phyloP scores from a whole-genome alignment of 2,888 invertebrate genomes.

The Hirtodrosophila cameraria region DNA sequence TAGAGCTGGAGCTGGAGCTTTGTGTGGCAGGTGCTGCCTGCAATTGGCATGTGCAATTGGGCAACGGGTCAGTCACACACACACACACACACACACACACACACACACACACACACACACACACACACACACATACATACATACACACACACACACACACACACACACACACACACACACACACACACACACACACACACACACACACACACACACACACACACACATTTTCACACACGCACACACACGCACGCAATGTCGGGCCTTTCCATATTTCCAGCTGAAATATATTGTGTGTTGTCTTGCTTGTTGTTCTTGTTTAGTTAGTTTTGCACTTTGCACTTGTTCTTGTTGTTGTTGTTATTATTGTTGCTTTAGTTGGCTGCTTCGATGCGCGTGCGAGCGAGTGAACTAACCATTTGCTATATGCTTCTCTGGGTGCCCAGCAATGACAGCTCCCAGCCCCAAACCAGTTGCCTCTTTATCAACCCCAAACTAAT shows the following conservation, averaged over 20 bases:
- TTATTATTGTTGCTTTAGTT: conserved; percentile 18
- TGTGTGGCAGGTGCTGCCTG: conserved; percentile 12
- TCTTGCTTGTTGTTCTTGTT: conserved; percentile 37
- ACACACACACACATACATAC: conserved; percentile 1
- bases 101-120: neutral
- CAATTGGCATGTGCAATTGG: conserved; percentile 53
- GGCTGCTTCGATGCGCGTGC: conserved; percentile 33
- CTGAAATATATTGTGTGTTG: conserved; percentile 68
- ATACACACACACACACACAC: conserved; percentile 14
- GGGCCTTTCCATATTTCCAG: conserved; percentile 71
- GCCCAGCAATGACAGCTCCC: neutral
- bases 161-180: conserved; percentile 14
- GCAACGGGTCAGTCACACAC: conserved; percentile 46
- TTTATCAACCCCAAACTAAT: conserved; percentile 52
- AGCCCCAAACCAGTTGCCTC: conserved; percentile 23
- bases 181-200: conserved; percentile 7
- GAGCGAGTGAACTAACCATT: conserved; percentile 51
- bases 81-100: conserved; percentile 15
- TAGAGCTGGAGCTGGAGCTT: conserved; percentile 11
- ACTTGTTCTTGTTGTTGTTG: conserved; percentile 31
- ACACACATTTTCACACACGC: too few relatives aligned
- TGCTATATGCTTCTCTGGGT: conserved; percentile 6
- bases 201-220: conserved; percentile 17
- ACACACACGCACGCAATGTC: conserved; percentile 14
- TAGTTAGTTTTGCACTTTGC: conserved; percentile 60